phyloP scores from a whole-genome alignment of 2,888 invertebrate species.

The Ophioninae sp. region DNA sequence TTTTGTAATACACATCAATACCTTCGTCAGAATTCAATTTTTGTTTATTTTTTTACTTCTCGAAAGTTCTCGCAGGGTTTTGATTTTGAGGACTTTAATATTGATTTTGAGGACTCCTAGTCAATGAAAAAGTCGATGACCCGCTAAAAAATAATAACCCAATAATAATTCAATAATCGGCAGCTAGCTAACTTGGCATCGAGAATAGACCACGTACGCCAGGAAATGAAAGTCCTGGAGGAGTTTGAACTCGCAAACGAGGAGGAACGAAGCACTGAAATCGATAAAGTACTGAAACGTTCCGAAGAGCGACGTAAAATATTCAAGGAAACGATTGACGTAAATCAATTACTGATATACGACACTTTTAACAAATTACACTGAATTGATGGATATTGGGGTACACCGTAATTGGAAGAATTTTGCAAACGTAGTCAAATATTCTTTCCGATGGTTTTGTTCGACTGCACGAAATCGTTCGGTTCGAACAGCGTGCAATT shows the following conservation, averaged over 20 bases:
- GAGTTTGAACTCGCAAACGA: conserved; percentile 54
- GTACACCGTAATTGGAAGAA: background rate
- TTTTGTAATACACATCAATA: too few relatives aligned
- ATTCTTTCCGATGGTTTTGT: background rate
- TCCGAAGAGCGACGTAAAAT: conserved; percentile 56
- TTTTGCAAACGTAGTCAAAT: background rate
- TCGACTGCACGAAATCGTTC: too few relatives aligned
- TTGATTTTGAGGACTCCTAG: background rate
- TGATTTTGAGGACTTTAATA: background rate
- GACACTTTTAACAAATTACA: conserved; percentile 10
- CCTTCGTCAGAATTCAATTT: too few relatives aligned
- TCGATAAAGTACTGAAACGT: conserved; percentile 40
- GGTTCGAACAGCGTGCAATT: too few relatives aligned
- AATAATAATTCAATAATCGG: conserved; percentile 14
- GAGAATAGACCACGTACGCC: conserved; percentile 57
- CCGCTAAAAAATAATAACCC: background rate
- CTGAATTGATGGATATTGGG: background rate
- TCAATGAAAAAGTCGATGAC: background rate
- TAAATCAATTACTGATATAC: conserved; percentile 37
- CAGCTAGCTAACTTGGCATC: conserved; percentile 49
- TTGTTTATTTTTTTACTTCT: too few relatives aligned
- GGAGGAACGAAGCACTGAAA: conserved; percentile 37
- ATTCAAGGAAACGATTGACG: conserved; percentile 54
- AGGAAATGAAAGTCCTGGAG: conserved; percentile 50
- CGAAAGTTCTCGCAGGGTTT: too few relatives aligned